A percentile compares a stretch with the other conserved stretches of the same genome.
Evolutionary conservation across 2,888 invertebrate species (phyloP).

Genomic region (Hecatera dysodea): DNA sequence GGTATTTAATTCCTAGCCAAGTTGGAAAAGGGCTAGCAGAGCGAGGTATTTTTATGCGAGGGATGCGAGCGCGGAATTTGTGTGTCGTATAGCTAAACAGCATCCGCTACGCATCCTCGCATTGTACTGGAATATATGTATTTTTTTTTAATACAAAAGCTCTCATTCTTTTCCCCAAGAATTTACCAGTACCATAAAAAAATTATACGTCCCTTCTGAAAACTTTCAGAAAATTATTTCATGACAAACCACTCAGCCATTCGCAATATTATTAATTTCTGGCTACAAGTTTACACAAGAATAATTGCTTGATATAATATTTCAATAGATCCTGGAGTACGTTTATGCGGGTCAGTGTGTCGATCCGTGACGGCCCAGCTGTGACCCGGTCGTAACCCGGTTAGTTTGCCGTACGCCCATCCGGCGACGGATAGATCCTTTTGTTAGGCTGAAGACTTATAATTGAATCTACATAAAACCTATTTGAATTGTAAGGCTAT

Average conservation of each 20-base stretch:
- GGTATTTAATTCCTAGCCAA: too few species aligned
- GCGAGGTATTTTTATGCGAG: too few species aligned
- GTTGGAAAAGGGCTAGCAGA: too few species aligned
- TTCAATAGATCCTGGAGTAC: conserved; percentile 43
- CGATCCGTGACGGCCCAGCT: conserved; percentile 70
- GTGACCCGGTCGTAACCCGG: conserved; percentile 65
- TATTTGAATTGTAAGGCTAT: not conserved
- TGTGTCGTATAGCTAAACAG: too few species aligned
- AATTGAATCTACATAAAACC: not conserved
- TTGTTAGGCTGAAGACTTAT: not conserved
- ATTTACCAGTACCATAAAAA: not conserved
- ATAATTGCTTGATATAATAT: conserved; percentile 23
- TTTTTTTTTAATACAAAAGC: conserved; percentile 1
- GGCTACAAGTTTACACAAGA: not conserved
- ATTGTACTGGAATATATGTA: too few species aligned
- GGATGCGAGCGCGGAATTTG: too few species aligned
- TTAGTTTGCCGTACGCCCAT: conserved; percentile 48
- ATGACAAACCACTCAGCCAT: not conserved
- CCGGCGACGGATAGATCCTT: conserved; percentile 13
- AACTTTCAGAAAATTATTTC: not conserved
- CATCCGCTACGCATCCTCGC: too few species aligned
- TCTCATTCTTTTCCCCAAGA: not conserved
- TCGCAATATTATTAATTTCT: not conserved
- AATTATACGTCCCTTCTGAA: not conserved
- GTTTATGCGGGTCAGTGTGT: conserved; percentile 72